phyloP scores from a whole-genome alignment of 23 tunicate species.

The Ciona savignyi region DNA sequence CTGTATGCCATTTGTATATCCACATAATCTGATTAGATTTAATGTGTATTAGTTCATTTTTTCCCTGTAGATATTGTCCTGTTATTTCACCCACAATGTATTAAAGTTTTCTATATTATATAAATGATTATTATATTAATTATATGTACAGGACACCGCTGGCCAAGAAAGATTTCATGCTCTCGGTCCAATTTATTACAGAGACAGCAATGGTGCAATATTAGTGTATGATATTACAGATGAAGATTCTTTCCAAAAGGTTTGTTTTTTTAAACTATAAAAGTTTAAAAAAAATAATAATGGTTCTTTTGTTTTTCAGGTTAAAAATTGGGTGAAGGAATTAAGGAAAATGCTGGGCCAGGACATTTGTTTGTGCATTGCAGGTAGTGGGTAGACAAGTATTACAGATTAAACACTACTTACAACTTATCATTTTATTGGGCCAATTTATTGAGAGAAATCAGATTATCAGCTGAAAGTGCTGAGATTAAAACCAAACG shows the following conservation, averaged over 20 bases:
- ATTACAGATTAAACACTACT: no score
- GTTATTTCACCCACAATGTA: no score
- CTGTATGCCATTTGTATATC: no score
- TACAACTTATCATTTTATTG: no score
- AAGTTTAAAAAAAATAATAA: background rate
- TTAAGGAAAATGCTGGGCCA: constrained; percentile 89
- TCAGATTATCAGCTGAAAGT: no score
- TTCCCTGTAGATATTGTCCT: no score
- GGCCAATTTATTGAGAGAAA: no score
- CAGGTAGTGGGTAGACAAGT: constrained; percentile 34
- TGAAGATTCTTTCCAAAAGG: constrained; percentile 95
- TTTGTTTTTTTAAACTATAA: no score
- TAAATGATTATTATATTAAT: background rate
- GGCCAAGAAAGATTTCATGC: constrained; percentile 98
- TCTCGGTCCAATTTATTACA: constrained; percentile 86
- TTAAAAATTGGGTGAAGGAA: constrained; percentile 96
- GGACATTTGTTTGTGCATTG: constrained; percentile 83
- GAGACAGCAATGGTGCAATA: constrained; percentile 92
- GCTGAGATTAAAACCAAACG: no score
- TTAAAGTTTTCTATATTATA: background rate
- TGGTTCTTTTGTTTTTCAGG: constrained; percentile 23
- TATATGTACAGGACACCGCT: constrained; percentile 85
- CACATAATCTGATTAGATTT: no score
- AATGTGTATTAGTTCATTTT: no score
- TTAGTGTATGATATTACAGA: constrained; percentile 95